Evolutionary conservation across 2,888 invertebrate genomes (phyloP).

Genomic region (Trachelus stipa): DNA sequence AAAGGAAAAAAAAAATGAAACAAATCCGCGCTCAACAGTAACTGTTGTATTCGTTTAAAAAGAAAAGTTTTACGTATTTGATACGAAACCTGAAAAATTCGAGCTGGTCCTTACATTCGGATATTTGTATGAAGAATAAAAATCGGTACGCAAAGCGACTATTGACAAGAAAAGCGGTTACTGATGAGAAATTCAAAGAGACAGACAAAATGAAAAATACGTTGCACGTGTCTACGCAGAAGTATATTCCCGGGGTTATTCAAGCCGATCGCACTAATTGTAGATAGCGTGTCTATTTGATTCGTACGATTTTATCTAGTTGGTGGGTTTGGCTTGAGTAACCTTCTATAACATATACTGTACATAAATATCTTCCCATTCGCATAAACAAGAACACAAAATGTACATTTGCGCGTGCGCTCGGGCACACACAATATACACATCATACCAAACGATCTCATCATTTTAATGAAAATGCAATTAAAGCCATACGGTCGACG

Average conservation of each 20-base stretch:
- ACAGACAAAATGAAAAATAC: neutral
- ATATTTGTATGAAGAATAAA: neutral
- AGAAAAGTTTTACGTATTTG: neutral
- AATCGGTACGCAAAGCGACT: neutral
- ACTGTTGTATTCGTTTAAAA: neutral
- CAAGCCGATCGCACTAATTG: neutral
- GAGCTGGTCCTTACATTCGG: neutral
- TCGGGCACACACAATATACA: conserved; percentile 48
- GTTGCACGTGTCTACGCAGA: neutral
- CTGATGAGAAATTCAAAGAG: neutral
- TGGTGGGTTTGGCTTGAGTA: neutral
- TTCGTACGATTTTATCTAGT: neutral
- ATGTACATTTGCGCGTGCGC: conserved; percentile 32
- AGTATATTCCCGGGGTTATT: neutral
- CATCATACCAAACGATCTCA: conserved; percentile 64
- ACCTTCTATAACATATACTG: neutral
- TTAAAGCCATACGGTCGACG: conserved; percentile 43
- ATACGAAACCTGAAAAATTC: neutral
- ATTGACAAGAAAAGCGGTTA: neutral
- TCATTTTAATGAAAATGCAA: conserved; percentile 59
- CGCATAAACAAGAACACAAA: neutral
- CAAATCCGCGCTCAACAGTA: neutral
- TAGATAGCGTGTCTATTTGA: neutral
- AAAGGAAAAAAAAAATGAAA: neutral
- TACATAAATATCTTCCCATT: neutral